A percentile compares a stretch with the other conserved stretches of the same genome.
These are phyloP conservation scores for Hirudinaria manillensis DNA, from an alignment of 2,888 invertebrate species.

Conservation along the genomic window DNA sequence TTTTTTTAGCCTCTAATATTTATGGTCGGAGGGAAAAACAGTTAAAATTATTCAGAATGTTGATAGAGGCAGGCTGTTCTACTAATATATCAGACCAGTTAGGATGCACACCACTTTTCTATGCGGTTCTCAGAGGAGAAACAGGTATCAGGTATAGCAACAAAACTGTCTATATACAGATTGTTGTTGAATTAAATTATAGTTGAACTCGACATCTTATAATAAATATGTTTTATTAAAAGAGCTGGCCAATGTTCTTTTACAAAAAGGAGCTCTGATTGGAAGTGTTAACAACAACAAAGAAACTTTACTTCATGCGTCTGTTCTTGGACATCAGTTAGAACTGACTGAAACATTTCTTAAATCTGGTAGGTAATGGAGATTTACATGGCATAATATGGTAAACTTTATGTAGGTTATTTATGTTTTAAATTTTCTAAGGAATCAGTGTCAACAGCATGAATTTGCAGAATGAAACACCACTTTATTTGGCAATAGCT, in stretches of 20 bases:
- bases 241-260: slow-evolving; percentile 46
- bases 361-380: not conserved
- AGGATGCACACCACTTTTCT: slow-evolving; percentile 49
- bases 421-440: slow-evolving; percentile 35
- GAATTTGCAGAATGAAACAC: slow-evolving; percentile 46
- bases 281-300: slow-evolving; percentile 43
- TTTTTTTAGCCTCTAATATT: slow-evolving; percentile 5
- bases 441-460: slow-evolving; percentile 46
- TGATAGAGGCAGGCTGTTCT: slow-evolving; percentile 46
- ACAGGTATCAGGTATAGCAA: slow-evolving; percentile 41
- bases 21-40: slow-evolving; percentile 33
- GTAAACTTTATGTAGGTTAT: not conserved
- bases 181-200: no score
- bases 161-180: not conserved
- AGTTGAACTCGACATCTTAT: not conserved
- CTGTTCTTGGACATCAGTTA: slow-evolving; percentile 43
- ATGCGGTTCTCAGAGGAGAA: slow-evolving; percentile 48
- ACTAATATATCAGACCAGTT: slow-evolving; percentile 45
- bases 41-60: slow-evolving; percentile 41
- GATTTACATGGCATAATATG: not conserved
- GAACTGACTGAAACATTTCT: not conserved
- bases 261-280: slow-evolving; percentile 43
- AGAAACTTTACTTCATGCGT: slow-evolving; percentile 48
- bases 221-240: not conserved
- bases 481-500: slow-evolving; percentile 47